Evolutionary conservation across 1,140 invertebrate species (phyloP), one percentile per base, ranked within the genome.

Genomic region (Zophobas atratus): DNA sequence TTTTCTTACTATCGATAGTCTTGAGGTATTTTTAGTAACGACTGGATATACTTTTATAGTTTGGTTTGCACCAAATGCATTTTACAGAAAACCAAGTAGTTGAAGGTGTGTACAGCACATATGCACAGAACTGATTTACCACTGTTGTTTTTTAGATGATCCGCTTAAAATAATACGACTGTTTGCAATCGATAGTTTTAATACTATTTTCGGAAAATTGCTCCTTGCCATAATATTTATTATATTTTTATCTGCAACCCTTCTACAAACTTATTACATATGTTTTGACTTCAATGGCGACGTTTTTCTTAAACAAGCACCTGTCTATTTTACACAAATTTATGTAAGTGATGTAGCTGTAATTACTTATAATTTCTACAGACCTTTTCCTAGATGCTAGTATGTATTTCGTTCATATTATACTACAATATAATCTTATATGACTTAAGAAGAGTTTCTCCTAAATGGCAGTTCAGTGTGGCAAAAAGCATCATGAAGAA

Each of bases 271-370:
- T 5, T 57, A 35, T 2, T 35, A 57, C 55, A 51, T 32, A 8
- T n/a, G n/a, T 8, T 32, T 20, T 51, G n/a, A 6, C 6, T 51
- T 51, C 49, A 32, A 51, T 8, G 6, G 49, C 1, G 6, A 2
- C 2, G 33, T 6, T 2, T 57, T 57, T 57, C 34, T 57, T 33
- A 57, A 57, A 6, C 34, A 33, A 2, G 55, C 55, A 1, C 55
- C 55, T 0, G 6, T 57, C 34, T 57, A 57, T 35, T 57, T 57
- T 6, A 35, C 6, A 32, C 55, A 57, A 34, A 33, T 57, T 57
- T 57, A 57, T 5, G 55, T 57, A 35, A 57, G 55, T 57, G 34
- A n/a, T 33, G 6, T 57, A 57, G 49, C 33, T 51, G 33, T 51
- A 51, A 6, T 49, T 49, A 49, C 20, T 20, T 20, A 20, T 20